Percentiles rank a stretch among this genome's conserved stretches.
Conservation (phyloP, 2,888 invertebrate species). For the Drosophila quinaria region DNA sequence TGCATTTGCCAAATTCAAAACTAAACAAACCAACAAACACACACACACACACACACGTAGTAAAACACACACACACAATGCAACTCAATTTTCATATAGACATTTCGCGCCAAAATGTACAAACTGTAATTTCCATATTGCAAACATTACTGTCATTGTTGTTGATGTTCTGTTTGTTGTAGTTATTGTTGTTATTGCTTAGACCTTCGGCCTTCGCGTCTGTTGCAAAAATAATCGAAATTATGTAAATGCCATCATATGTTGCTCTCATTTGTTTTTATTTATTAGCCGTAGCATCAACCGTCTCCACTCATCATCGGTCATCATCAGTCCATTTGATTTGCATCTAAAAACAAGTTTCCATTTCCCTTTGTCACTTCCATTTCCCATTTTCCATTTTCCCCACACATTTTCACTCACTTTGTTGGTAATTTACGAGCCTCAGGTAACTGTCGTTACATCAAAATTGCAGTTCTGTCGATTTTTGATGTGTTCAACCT, state of each 20-base stretch:
- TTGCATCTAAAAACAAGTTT: conserved; percentile 41
- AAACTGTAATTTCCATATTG: conserved; percentile 73
- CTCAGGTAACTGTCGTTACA: conserved; percentile 29
- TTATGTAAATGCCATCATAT: conserved; percentile 68
- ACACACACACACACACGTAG: conserved; percentile 16
- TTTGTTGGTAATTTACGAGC: conserved; percentile 35
- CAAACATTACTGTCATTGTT: conserved; percentile 34
- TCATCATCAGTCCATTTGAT: conserved; percentile 52
- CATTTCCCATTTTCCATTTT: conserved; percentile 10
- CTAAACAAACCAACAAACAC: conserved; percentile 38
- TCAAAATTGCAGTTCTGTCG: conserved; percentile 20
- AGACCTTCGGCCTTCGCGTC: conserved; percentile 20
- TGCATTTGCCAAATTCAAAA: conserved; percentile 75
- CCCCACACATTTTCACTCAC: conserved; percentile 3
- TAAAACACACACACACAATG: conserved; percentile 2
- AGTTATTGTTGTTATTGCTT: conserved; percentile 34
- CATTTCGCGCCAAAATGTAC: conserved; percentile 73
- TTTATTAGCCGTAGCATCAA: conserved; percentile 38
- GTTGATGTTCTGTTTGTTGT: conserved; percentile 4
- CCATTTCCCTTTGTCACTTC: conserved; percentile 22
- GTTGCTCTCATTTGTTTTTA: conserved; percentile 52
- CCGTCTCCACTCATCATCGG: conserved; percentile 7
- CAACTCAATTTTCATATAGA: conserved; percentile 68
- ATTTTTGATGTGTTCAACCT: conserved; percentile 12
- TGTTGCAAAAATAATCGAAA: conserved; percentile 71